phyloP scores from a whole-genome alignment of 2,797 vertebrate species.

The Halcyon chelicuti region DNA sequence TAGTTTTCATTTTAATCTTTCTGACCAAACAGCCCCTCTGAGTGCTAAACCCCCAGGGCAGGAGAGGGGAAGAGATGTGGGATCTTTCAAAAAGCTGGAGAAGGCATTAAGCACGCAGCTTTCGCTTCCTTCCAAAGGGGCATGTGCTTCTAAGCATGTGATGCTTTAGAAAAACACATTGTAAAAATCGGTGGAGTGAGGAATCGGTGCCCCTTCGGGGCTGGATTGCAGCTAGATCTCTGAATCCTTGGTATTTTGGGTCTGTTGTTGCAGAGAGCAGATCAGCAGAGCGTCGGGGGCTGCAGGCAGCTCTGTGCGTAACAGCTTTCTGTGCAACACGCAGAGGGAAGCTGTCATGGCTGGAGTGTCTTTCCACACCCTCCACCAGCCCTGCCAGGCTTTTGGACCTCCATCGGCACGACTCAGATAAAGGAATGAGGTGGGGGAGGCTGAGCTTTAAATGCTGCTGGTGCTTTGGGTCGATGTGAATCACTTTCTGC shows the following conservation, averaged over 20 bases:
- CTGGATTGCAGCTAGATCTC: background rate
- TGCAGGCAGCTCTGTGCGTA: background rate
- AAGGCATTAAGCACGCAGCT: background rate
- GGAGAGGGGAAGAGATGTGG: background rate
- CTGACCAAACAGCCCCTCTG: background rate
- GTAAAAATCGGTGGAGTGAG: background rate
- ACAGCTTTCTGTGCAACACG: background rate
- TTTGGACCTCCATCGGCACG: background rate
- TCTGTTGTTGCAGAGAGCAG: background rate
- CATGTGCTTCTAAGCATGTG: fast-evolving
- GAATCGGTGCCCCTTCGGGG: background rate
- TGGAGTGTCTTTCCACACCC: background rate
- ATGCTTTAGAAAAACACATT: background rate
- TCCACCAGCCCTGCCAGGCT: background rate
- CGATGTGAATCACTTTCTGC: background rate
- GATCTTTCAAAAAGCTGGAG: background rate
- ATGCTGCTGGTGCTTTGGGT: background rate
- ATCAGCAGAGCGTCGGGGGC: background rate
- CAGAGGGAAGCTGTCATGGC: background rate
- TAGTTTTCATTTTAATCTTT: background rate
- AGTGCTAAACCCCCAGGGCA: background rate
- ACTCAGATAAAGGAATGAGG: background rate
- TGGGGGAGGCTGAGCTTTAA: background rate
- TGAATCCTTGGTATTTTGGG: fast-evolving
- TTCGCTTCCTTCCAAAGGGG: background rate